Percentiles rank a stretch among this genome's conserved stretches.
phyloP scores from a whole-genome alignment of 2,888 invertebrate genomes.

The Lochmaea crataegi region DNA sequence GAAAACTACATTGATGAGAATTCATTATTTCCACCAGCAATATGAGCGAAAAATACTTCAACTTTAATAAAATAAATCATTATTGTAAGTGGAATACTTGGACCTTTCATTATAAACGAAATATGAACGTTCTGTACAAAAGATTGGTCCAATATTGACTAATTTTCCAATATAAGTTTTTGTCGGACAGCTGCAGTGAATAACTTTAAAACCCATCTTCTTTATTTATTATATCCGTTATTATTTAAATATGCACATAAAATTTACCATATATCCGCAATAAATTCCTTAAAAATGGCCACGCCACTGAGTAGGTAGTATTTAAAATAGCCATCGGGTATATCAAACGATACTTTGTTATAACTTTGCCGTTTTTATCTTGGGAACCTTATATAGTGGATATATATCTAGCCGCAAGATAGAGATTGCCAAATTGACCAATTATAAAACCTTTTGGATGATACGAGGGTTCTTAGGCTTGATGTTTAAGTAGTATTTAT shows the following conservation, averaged over 20 bases:
- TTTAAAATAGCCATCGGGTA: not conserved
- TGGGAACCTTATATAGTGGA: not conserved
- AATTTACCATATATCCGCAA: not conserved
- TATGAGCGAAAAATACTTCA: too few relatives aligned
- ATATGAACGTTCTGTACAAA: too few relatives aligned
- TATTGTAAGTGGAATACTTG: too few relatives aligned
- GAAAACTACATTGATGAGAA: too few relatives aligned
- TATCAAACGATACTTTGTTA: not conserved
- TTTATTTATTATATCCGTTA: not conserved
- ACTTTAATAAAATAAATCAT: too few relatives aligned
- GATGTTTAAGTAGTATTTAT: too few relatives aligned
- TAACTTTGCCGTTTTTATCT: not conserved
- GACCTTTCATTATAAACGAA: too few relatives aligned
- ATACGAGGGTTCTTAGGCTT: not conserved
- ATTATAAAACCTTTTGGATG: not conserved
- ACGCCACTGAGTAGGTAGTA: not conserved
- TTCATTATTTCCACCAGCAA: too few relatives aligned
- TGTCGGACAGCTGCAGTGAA: not conserved
- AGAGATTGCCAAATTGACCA: constrained; percentile 21
- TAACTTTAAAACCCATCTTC: not conserved
- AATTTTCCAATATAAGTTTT: too few relatives aligned
- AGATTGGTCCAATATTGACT: too few relatives aligned
- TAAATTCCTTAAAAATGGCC: not conserved
- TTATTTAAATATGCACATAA: not conserved
- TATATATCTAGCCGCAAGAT: not conserved